phyloP scores from a whole-genome alignment of 2,113 vertebrate genomes.

The Nothobranchius kuhntae region DNA sequence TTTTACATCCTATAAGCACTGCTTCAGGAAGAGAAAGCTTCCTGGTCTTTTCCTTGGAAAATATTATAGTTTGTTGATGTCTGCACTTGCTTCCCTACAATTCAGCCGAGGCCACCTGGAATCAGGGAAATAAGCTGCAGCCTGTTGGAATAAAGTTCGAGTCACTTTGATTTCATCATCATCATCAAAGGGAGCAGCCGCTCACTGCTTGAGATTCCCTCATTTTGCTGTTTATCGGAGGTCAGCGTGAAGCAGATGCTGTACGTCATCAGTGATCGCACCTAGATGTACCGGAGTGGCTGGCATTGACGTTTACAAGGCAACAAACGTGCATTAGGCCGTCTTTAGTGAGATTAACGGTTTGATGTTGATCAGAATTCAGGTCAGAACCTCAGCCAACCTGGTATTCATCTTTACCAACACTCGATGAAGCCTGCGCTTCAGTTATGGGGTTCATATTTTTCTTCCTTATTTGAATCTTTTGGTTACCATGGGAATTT shows the following conservation, averaged over 20 bases:
- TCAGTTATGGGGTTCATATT: neutral
- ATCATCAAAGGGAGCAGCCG: conserved; percentile 44
- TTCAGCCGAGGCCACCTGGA: conserved; percentile 21
- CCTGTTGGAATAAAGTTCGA: conserved; percentile 5
- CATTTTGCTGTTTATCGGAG: neutral
- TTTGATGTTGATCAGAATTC: conserved; percentile 37
- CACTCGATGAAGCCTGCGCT: too few species aligned
- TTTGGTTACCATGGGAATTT: neutral
- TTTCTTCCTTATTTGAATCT: neutral
- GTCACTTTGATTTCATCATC: conserved; percentile 50
- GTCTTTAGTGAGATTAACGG: conserved; percentile 11
- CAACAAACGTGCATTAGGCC: conserved; percentile 6
- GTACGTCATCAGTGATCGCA: neutral
- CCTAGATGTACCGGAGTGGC: neutral
- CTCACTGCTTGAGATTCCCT: conserved; percentile 34
- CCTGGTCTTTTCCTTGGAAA: conserved; percentile 20
- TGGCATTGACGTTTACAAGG: conserved; percentile 22
- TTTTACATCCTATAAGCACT: conserved; percentile 13
- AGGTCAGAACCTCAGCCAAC: conserved; percentile 21
- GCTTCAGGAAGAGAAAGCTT: conserved; percentile 17
- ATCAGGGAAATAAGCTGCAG: conserved; percentile 39
- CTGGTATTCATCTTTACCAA: conserved; percentile 8
- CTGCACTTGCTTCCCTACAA: neutral
- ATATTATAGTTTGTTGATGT: neutral
- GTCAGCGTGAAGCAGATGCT: neutral